Percentiles rank a stretch among this genome's conserved stretches.
Evolutionary conservation across 1,140 invertebrate genomes (phyloP).

Genomic region (Asobara japonica): DNA sequence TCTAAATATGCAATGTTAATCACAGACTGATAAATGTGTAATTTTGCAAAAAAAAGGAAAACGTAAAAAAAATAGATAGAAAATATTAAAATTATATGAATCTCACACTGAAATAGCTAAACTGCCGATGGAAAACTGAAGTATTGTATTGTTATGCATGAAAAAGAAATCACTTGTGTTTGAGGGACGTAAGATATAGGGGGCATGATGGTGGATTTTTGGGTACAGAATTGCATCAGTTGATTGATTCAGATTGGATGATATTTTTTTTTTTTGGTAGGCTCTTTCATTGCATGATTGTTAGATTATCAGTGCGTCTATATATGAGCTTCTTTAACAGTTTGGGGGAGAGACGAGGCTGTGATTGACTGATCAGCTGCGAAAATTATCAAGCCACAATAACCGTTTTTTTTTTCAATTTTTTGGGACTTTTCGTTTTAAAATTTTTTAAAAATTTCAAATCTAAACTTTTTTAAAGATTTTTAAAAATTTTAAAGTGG

Average conservation of each 20-base stretch:
- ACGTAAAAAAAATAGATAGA: conserved; percentile 29
- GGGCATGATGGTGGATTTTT: conserved; percentile 35
- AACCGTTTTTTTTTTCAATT: no score
- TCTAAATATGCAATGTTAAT: conserved; percentile 37
- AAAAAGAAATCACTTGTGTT: conserved; percentile 16
- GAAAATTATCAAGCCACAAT: no score
- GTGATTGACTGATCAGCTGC: no score
- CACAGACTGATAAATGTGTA: conserved; percentile 40
- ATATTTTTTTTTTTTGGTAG: conserved; percentile 37
- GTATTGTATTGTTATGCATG: conserved; percentile 4
- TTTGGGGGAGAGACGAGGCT: no score
- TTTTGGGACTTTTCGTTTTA: no score
- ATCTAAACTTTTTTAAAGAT: no score
- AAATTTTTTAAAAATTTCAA: not conserved
- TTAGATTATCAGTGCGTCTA: not conserved
- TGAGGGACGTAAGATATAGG: conserved; percentile 4
- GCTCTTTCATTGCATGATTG: no score
- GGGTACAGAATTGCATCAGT: conserved; percentile 47
- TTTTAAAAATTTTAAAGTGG: not conserved
- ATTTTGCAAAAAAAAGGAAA: conserved; percentile 29
- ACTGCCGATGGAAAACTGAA: conserved; percentile 31
- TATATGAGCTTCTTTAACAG: no score
- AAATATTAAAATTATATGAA: conserved; percentile 36
- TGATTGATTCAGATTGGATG: conserved; percentile 14
- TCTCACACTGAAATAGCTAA: conserved; percentile 37